A percentile compares a stretch with the other conserved stretches of the same genome.
phyloP scores from a whole-genome alignment of 2,797 vertebrate genomes.

The Arrhamphus sclerolepis region DNA sequence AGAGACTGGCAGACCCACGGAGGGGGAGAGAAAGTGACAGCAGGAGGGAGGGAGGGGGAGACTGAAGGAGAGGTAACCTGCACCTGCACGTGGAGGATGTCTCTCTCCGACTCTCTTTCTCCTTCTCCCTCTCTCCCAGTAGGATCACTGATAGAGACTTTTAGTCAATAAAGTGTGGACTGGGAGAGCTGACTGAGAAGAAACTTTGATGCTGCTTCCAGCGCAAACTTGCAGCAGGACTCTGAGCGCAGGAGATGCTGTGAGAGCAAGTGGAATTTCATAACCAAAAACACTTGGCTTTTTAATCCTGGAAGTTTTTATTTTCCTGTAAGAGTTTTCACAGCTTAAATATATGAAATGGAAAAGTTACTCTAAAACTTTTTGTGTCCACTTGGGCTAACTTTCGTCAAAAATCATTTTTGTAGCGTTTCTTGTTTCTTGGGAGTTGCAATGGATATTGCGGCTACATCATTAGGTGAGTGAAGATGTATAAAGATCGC shows the following conservation, averaged over 20 bases:
- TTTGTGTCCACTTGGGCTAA: too few species aligned
- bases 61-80: conserved; percentile 46
- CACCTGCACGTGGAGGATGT: conserved; percentile 60
- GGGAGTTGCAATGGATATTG: conserved; percentile 72
- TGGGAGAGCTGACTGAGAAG: conserved; percentile 27
- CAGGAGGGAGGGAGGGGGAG: background rate
- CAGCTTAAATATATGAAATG: background rate
- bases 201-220: conserved; percentile 39
- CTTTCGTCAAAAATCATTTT: too few species aligned
- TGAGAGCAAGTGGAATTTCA: conserved; percentile 22
- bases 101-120: conserved; percentile 28
- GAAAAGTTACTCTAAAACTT: background rate
- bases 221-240: conserved; percentile 24
- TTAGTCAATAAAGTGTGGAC: conserved; percentile 51
- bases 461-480: conserved; percentile 80
- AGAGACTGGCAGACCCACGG: background rate
- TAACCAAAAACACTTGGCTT: conserved; percentile 7
- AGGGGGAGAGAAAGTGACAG: conserved; percentile 7
- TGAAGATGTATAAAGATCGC: conserved; percentile 3
- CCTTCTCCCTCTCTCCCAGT: conserved; percentile 56
- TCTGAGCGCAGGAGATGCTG: conserved; percentile 47
- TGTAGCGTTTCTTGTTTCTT: conserved; percentile 16
- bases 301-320: conserved; percentile 5
- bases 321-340: conserved; percentile 33
- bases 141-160: conserved; percentile 65